phyloP scores from a whole-genome alignment of 2,888 invertebrate species.

The Isoperla grammatica region DNA sequence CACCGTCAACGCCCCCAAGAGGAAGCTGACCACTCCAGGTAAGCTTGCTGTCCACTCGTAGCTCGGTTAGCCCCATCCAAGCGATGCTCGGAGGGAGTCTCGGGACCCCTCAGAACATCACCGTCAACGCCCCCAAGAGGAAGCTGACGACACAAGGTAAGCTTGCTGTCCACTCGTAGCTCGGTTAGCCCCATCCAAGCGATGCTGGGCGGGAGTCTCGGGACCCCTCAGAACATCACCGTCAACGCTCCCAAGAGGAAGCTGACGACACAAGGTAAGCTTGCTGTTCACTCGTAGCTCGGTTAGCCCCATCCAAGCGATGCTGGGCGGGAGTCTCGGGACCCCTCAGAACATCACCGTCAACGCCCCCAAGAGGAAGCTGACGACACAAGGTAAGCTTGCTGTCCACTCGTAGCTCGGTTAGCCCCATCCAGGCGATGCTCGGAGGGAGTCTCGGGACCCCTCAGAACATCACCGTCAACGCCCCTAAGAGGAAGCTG shows the following conservation, averaged over 20 bases:
- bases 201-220: conserved; percentile 23
- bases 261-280: neutral
- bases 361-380: neutral
- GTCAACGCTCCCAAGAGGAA: neutral
- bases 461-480: too few species aligned
- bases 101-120: neutral
- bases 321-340: conserved; percentile 22
- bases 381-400: neutral
- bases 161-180: too few species aligned
- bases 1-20: neutral
- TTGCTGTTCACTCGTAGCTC: too few species aligned
- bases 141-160: neutral
- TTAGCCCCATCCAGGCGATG: conserved; percentile 28
- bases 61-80: conserved; percentile 27
- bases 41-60: too few species aligned
- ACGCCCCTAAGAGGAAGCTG: too few species aligned
- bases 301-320: conserved; percentile 28
- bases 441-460: conserved; percentile 18
- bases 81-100: conserved; percentile 25
- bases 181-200: conserved; percentile 28
- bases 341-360: neutral
- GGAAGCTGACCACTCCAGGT: neutral
- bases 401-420: too few species aligned
- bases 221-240: neutral
- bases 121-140: neutral